These are phyloP conservation scores for Thymelicus sylvestris DNA, from an alignment of 2,888 invertebrate species.

Conservation along the genomic window DNA sequence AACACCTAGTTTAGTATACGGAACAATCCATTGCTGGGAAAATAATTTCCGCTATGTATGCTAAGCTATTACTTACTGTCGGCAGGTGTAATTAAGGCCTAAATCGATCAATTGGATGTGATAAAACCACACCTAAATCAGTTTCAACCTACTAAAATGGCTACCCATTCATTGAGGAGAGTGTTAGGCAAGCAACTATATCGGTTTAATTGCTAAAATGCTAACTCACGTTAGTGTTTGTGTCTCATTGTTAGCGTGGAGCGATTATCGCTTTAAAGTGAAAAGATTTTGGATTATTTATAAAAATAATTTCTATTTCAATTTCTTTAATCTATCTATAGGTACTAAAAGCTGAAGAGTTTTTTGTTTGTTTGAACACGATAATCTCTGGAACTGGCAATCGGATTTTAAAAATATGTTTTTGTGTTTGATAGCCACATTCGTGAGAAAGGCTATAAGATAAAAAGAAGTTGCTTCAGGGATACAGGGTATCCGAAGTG, in stretches of 20 bases:
- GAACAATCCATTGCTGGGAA: conserved; percentile 1
- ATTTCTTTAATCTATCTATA: too few relatives aligned
- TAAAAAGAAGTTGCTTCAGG: too few relatives aligned
- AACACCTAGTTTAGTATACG: not conserved
- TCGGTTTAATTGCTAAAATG: conserved; percentile 33
- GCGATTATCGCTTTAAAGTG: not conserved
- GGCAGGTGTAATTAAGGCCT: conserved; percentile 37
- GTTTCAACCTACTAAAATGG: conserved; percentile 34
- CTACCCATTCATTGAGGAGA: conserved; percentile 26
- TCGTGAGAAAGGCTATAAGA: too few relatives aligned
- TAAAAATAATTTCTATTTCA: too few relatives aligned
- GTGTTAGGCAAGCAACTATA: conserved; percentile 30
- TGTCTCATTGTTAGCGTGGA: not conserved
- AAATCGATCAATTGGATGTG: conserved; percentile 38
- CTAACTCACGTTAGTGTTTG: not conserved
- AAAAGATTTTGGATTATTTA: too few relatives aligned
- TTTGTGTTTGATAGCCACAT: too few relatives aligned
- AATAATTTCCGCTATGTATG: conserved; percentile 33
- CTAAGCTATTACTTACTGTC: conserved; percentile 28
- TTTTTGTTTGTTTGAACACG: too few relatives aligned
- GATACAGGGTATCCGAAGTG: too few relatives aligned
- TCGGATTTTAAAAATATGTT: too few relatives aligned
- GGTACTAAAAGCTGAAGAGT: too few relatives aligned
- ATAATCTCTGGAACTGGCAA: too few relatives aligned
- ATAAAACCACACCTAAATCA: conserved; percentile 35